Evolutionary conservation across 2,888 invertebrate genomes (phyloP).

Genomic region (Phasia obesa): DNA sequence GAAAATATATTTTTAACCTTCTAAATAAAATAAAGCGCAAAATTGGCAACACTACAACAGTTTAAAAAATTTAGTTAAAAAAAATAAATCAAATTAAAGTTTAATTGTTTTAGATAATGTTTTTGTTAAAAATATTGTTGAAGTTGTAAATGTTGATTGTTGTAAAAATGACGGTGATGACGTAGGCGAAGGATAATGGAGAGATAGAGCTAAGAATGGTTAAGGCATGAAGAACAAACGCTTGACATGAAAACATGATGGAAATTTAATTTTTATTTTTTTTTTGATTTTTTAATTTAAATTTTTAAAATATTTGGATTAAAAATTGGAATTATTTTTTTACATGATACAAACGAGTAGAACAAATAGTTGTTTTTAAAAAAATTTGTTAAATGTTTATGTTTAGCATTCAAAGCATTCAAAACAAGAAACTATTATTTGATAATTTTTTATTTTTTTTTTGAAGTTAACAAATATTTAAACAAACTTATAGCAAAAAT

Average conservation of each 20-base stretch:
- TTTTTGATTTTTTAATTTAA: conserved; percentile 32
- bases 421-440: conserved; percentile 61
- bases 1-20: neutral
- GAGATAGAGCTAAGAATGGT: conserved; percentile 72
- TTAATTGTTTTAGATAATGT: neutral
- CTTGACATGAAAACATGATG: conserved; percentile 67
- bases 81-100: neutral
- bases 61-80: neutral
- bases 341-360: conserved; percentile 65
- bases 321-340: conserved; percentile 32
- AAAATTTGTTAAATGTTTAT: conserved; percentile 47
- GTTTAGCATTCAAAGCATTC: conserved; percentile 74
- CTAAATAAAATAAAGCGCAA: neutral
- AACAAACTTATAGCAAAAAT: conserved; percentile 54
- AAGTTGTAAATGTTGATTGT: conserved; percentile 27
- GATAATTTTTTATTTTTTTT: conserved; percentile 43
- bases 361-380: conserved; percentile 62
- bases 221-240: conserved; percentile 74
- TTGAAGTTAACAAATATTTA: conserved; percentile 43
- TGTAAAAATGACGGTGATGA: conserved; percentile 41
- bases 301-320: conserved; percentile 3
- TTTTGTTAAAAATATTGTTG: conserved; percentile 25
- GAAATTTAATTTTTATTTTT: conserved; percentile 23
- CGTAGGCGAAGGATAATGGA: conserved; percentile 69
- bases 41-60: neutral